These are phyloP conservation scores for Drosophila paranaensis DNA, from an alignment of 2,888 invertebrate species.

Conservation along the genomic window DNA sequence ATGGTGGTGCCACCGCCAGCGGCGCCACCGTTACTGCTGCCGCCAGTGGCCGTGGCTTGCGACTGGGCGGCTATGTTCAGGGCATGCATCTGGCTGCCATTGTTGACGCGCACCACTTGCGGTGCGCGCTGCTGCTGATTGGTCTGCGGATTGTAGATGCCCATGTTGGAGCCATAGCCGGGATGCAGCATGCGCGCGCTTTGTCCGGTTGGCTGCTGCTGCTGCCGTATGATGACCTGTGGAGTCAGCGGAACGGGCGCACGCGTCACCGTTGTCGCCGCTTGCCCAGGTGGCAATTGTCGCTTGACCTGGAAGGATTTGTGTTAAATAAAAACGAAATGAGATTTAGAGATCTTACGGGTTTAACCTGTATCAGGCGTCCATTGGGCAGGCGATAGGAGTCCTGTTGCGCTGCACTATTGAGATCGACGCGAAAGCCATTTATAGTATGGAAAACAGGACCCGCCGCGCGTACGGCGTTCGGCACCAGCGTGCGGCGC, in stretches of 20 bases:
- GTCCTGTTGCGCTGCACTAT: slow-evolving; percentile 84
- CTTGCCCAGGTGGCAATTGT: slow-evolving; percentile 64
- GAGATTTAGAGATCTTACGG: not conserved
- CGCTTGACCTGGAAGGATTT: slow-evolving; percentile 77
- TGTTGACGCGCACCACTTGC: slow-evolving; percentile 72
- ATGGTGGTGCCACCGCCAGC: slow-evolving; percentile 38
- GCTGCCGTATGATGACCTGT: slow-evolving; percentile 61
- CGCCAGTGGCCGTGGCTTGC: slow-evolving; percentile 25
- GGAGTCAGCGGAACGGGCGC: slow-evolving; percentile 24
- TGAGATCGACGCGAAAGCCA: slow-evolving; percentile 85
- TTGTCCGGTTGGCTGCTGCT: slow-evolving; percentile 5
- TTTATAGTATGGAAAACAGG: slow-evolving; percentile 85
- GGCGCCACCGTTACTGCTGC: not conserved
- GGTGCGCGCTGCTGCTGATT: slow-evolving; percentile 66
- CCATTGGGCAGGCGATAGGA: slow-evolving; percentile 85
- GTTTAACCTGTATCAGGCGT: slow-evolving; percentile 81
- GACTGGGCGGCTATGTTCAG: slow-evolving; percentile 32
- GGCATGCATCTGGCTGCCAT: slow-evolving; percentile 40
- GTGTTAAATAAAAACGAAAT: no score
- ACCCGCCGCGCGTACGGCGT: slow-evolving; percentile 59
- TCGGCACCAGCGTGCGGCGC: slow-evolving; percentile 80
- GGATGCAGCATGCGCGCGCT: slow-evolving; percentile 36
- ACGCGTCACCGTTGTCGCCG: slow-evolving; percentile 30
- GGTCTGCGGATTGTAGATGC: slow-evolving; percentile 65
- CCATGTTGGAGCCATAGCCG: slow-evolving; percentile 59